phyloP scores from a whole-genome alignment of 2,888 invertebrate species.

The Chloroclysta siterata region DNA sequence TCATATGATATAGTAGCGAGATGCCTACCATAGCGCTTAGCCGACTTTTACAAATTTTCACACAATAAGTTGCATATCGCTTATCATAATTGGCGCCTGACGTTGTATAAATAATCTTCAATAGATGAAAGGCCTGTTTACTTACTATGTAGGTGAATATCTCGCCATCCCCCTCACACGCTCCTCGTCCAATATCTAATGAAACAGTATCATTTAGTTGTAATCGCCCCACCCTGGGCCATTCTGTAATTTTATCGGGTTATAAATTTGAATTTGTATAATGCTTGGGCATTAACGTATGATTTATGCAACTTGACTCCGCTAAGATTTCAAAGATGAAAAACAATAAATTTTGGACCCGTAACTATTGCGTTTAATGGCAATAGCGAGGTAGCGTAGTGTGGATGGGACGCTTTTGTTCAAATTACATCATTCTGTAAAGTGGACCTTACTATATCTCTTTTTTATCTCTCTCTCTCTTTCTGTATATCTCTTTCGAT shows the following conservation, averaged over 20 bases:
- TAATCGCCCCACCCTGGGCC: slow-evolving; percentile 61
- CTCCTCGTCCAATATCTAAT: slow-evolving; percentile 52
- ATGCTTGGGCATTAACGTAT: slow-evolving; percentile 83
- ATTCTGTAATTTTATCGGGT: slow-evolving; percentile 85
- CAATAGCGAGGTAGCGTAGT: slow-evolving; percentile 48
- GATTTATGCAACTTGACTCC: slow-evolving; percentile 84
- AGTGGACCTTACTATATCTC: too few relatives aligned
- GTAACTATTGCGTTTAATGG: slow-evolving; percentile 82
- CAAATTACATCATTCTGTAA: background rate
- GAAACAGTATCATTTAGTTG: slow-evolving; percentile 72
- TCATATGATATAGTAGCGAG: too few relatives aligned
- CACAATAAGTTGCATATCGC: too few relatives aligned
- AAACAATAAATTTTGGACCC: slow-evolving; percentile 83
- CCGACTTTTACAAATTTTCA: too few relatives aligned
- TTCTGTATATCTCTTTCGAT: too few relatives aligned
- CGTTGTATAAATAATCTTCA: background rate
- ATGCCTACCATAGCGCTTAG: too few relatives aligned
- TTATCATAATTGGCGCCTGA: too few relatives aligned
- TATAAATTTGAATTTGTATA: slow-evolving; percentile 86
- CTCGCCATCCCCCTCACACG: slow-evolving; percentile 21
- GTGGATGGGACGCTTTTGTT: slow-evolving; percentile 51
- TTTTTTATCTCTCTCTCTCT: too few relatives aligned
- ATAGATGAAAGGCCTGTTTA: background rate
- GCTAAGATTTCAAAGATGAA: slow-evolving; percentile 85
- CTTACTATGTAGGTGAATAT: background rate